Conservation (phyloP, 2,888 invertebrate species). For the Platypus cylindrus region DNA sequence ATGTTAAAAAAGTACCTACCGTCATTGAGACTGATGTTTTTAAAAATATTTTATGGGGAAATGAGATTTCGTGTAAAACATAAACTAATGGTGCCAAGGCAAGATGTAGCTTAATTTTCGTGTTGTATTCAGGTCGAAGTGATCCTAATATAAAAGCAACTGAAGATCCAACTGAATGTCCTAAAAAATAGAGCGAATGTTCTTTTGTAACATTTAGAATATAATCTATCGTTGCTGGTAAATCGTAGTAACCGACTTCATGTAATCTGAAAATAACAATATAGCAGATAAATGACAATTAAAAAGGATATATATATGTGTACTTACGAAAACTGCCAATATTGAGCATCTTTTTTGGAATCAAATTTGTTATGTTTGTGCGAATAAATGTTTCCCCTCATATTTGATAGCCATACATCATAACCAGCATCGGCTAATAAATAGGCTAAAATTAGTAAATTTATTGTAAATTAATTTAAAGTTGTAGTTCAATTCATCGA, state of each 20-base stretch:
- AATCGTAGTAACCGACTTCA: constrained; percentile 63
- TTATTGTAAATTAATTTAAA: constrained; percentile 7
- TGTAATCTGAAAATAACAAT: constrained; percentile 51
- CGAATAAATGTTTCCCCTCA: constrained; percentile 47
- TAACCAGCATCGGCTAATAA: constrained; percentile 38
- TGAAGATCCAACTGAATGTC: constrained; percentile 68
- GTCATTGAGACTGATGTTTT: constrained; percentile 11
- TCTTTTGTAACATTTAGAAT: constrained; percentile 44
- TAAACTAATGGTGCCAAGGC: constrained; percentile 16
- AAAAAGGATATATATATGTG: too few species aligned
- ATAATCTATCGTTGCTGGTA: constrained; percentile 69
- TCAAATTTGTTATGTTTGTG: constrained; percentile 36
- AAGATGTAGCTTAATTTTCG: constrained; percentile 39
- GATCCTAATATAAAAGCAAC: constrained; percentile 54
- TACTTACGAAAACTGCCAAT: constrained; percentile 46
- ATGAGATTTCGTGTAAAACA: constrained; percentile 23
- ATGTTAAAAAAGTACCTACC: constrained; percentile 6
- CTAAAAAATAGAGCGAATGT: constrained; percentile 56
- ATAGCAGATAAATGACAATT: constrained; percentile 9
- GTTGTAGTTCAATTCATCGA: too few species aligned
- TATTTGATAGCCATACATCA: constrained; percentile 47
- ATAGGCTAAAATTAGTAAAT: constrained; percentile 27
- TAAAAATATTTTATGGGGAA: constrained; percentile 17
- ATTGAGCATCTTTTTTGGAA: constrained; percentile 33
- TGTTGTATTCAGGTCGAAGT: constrained; percentile 48